Percentiles rank a stretch among this genome's conserved stretches.
Evolutionary conservation across 2,797 vertebrate species (phyloP).

Genomic region (Schizopygopsis pylzovi): DNA sequence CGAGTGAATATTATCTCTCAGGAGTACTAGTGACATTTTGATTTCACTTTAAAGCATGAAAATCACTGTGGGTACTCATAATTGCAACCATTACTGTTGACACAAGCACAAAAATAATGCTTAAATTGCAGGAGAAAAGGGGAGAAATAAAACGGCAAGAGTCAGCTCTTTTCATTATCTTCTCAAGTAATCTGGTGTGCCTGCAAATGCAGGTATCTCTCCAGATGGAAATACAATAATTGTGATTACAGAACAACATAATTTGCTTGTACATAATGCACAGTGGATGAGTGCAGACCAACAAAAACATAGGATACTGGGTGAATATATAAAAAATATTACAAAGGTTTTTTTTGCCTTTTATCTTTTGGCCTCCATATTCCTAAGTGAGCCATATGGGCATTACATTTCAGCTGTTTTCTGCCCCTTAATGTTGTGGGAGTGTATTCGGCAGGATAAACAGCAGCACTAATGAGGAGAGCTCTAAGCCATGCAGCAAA

Average conservation of each 20-base stretch:
- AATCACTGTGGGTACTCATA: conserved; percentile 1
- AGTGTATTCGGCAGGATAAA: conserved; percentile 46
- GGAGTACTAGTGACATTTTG: conserved; percentile 36
- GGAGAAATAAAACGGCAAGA: neutral
- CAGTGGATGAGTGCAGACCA: neutral
- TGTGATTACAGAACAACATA: neutral
- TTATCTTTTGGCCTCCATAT: conserved; percentile 16
- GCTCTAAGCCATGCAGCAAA: conserved; percentile 37
- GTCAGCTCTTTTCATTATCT: conserved; percentile 9
- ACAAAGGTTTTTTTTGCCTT: conserved; percentile 7
- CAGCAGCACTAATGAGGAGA: conserved; percentile 45
- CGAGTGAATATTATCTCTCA: conserved; percentile 16
- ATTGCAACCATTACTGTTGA: conserved; percentile 31
- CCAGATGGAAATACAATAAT: neutral
- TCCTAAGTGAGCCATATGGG: conserved; percentile 7
- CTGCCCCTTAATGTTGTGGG: conserved; percentile 7
- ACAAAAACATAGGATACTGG: neutral
- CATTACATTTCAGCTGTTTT: conserved; percentile 9
- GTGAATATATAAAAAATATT: neutral
- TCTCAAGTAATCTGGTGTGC: neutral
- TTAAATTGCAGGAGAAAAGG: conserved; percentile 12
- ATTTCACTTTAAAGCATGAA: conserved; percentile 20
- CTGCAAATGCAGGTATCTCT: neutral
- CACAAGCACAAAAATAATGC: conserved; percentile 14
- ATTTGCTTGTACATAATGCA: conserved; percentile 1